Evolutionary conservation across 2,888 invertebrate genomes (phyloP), one percentile per base, ranked within the genome.

Genomic region (Megamerina dolium): DNA sequence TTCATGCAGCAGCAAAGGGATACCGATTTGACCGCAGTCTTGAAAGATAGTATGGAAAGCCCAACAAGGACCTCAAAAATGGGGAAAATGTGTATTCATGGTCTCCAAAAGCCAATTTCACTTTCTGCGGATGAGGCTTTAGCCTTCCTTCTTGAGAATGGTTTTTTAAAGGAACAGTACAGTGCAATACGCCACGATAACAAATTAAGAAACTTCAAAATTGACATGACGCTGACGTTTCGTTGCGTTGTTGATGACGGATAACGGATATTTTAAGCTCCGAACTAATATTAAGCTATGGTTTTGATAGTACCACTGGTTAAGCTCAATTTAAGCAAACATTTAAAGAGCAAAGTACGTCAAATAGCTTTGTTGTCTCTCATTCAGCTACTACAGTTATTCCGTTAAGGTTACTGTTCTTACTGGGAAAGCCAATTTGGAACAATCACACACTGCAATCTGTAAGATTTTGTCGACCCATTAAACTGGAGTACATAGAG

Each of bases 271-370:
- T 18, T 42, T 35, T 42, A 21, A 18, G 18, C 12, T 37, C 31
- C 23, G 37, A 37, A 18, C 31, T 43, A 18, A 43, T 43, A 43
- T 43, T 43, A 20, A 43, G 43, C 21, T 43, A 43, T 18, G 43
- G 43, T 18, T 43, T 43, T 26, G 43, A 43, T 37, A 43, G 43
- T 18, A 43, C 32, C 33, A 43, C 43, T 43, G 43, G 37, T 26
- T 34, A 41, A 41, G 34, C 41, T n/a, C 41, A 41, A 26, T 33
- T 41, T 41, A 40, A 35, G 21, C 41, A 41, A 41, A 14, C n/a
- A 27, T 42, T 42, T 26, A 14, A 30, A 21, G 42, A 31, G 26
- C 30, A 36, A 20, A 36, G 37, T 10, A 29, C 37, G n/a, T 42
- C 42, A 8, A 29, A 3, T n/a, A 21, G 19, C 13, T 23, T 27